phyloP scores from a whole-genome alignment of 2,797 vertebrate genomes.

The Neosilurus mollespiculum region DNA sequence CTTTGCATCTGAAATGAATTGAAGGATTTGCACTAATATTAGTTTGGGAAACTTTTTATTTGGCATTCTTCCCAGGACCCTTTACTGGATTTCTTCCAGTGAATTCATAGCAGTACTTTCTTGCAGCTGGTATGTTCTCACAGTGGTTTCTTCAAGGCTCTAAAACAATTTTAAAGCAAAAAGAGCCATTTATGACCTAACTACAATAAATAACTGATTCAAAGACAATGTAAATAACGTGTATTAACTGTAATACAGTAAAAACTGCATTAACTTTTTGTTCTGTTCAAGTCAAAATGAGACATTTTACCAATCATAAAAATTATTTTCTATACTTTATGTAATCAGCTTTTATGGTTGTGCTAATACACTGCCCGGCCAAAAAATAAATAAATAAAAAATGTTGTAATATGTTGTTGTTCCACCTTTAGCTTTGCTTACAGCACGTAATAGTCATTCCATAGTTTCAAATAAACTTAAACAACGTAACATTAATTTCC shows the following conservation, averaged over 20 bases:
- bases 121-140: not conserved
- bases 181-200: not conserved
- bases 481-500: no score
- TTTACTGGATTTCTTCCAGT: not conserved
- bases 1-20: not conserved
- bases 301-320: not conserved
- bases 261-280: no score
- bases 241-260: no score
- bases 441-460: no score
- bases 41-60: not conserved
- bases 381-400: no score
- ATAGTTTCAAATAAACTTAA: no score
- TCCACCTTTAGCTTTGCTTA: no score
- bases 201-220: not conserved
- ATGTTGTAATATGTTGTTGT: no score
- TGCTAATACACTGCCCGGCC: no score
- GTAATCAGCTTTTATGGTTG: not conserved
- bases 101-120: not conserved
- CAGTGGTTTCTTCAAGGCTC: not conserved
- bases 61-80: not conserved
- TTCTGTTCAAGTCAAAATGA: not conserved
- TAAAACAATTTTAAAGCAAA: not conserved
- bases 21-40: not conserved
- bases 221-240: not conserved
- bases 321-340: not conserved